A percentile compares a stretch with the other conserved stretches of the same genome.
These are phyloP conservation scores for Helicolenus hilgendorfi DNA, from an alignment of 2,797 vertebrate species.

Conservation along the genomic window DNA sequence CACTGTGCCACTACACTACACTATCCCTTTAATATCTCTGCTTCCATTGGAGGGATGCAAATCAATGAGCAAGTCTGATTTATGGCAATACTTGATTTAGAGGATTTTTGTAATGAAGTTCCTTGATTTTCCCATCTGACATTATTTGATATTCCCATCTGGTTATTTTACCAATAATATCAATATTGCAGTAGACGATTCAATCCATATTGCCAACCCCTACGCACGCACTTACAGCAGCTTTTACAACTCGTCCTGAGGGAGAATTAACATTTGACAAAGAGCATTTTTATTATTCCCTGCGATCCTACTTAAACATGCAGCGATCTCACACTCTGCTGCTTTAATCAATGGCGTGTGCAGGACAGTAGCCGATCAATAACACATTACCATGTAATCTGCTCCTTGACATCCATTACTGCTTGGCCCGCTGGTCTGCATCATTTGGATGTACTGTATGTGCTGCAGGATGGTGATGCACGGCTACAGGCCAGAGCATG, in stretches of 20 bases:
- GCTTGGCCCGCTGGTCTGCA: slow-evolving; percentile 40
- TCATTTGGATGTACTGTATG: slow-evolving; percentile 45
- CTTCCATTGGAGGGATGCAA: background rate
- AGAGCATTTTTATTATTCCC: slow-evolving; percentile 53
- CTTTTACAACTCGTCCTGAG: slow-evolving; percentile 1
- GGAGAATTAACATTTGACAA: slow-evolving; percentile 35
- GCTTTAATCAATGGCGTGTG: slow-evolving; percentile 64
- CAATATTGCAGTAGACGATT: background rate
- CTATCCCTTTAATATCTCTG: background rate
- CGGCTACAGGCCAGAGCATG: slow-evolving; percentile 13
- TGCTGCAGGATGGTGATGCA: slow-evolving; percentile 38
- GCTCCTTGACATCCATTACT: slow-evolving; percentile 65
- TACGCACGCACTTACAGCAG: background rate
- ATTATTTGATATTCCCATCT: background rate
- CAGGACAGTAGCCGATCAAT: slow-evolving; percentile 64
- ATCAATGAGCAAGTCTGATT: background rate
- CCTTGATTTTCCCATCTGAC: background rate
- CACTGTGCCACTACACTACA: background rate
- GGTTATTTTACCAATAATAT: background rate
- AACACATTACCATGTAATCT: slow-evolving; percentile 69
- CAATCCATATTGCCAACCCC: background rate
- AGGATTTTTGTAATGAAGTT: background rate
- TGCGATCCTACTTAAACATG: slow-evolving; percentile 49
- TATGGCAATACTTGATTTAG: background rate
- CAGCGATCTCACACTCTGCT: slow-evolving; percentile 56